These are phyloP conservation scores for Cherax quadricarinatus DNA, from an alignment of 1,140 invertebrate genomes.

Conservation along the genomic window DNA sequence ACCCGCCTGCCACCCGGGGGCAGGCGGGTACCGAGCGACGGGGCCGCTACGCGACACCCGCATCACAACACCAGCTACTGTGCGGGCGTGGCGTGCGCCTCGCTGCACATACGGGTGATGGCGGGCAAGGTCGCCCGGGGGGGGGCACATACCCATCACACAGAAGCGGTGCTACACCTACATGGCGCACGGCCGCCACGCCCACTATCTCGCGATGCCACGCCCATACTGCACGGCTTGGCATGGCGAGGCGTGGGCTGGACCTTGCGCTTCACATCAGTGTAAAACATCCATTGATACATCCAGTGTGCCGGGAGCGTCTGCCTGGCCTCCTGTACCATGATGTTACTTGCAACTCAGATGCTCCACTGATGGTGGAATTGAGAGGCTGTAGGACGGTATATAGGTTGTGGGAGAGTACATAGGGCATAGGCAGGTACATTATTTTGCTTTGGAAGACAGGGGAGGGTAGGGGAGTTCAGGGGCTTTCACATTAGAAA, in stretches of 20 bases:
- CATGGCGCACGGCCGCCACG: slow-evolving; percentile 17
- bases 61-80: slow-evolving; percentile 17
- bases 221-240: slow-evolving; percentile 6
- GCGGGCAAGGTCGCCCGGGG: slow-evolving; percentile 52
- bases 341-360: neutral
- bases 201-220: slow-evolving; percentile 9
- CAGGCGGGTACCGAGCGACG: slow-evolving; percentile 4
- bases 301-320: slow-evolving; percentile 16
- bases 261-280: slow-evolving; percentile 49
- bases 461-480: neutral
- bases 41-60: slow-evolving; percentile 23
- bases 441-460: neutral
- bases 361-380: neutral
- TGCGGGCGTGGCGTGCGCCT: slow-evolving; percentile 36
- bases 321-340: slow-evolving; percentile 5
- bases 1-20: slow-evolving; percentile 14
- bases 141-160: slow-evolving; percentile 48
- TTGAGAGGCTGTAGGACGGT: neutral
- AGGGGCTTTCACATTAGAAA: neutral
- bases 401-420: neutral
- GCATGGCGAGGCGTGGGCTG: neutral
- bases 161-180: slow-evolving; percentile 69
- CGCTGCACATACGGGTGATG: slow-evolving; percentile 4
- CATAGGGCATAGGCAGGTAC: neutral
- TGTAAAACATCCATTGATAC: slow-evolving; percentile 57